phyloP scores from a whole-genome alignment of 2,797 vertebrate genomes.

The Champsocephalus esox region DNA sequence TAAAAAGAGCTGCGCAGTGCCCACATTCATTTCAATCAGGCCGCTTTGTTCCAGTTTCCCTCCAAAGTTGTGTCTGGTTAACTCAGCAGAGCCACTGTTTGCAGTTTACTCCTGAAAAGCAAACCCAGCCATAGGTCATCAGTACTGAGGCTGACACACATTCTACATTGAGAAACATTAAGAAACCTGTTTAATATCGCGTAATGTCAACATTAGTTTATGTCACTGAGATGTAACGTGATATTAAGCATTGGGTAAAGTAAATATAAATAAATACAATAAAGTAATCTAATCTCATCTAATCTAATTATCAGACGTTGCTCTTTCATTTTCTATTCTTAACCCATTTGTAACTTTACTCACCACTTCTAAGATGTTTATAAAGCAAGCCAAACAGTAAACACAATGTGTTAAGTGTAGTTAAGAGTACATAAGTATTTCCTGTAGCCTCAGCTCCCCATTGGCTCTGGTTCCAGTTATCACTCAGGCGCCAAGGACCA shows the following conservation, averaged over 20 bases:
- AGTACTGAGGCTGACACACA: background rate
- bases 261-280: too few relatives aligned
- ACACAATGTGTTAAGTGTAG: background rate
- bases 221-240: background rate
- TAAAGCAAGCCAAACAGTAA: background rate
- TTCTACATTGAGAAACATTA: background rate
- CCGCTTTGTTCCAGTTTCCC: background rate
- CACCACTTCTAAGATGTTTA: background rate
- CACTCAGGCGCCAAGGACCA: background rate
- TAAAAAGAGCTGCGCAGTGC: background rate
- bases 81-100: constrained; percentile 3
- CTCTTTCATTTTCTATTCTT: background rate
- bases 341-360: background rate
- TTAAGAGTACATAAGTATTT: constrained; percentile 15
- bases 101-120: constrained; percentile 9
- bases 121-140: constrained; percentile 14
- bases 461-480: constrained; percentile 15
- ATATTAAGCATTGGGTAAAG: too few relatives aligned
- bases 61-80: constrained; percentile 2
- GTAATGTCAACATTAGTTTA: background rate
- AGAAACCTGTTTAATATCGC: background rate
- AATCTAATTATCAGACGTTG: background rate
- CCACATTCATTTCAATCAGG: constrained; percentile 4
- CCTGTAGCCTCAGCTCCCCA: background rate
- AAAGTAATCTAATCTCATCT: too few relatives aligned